Percentiles rank a stretch among this genome's conserved stretches.
phyloP scores from a whole-genome alignment of 2,888 invertebrate genomes.

The Epinotia ramella region DNA sequence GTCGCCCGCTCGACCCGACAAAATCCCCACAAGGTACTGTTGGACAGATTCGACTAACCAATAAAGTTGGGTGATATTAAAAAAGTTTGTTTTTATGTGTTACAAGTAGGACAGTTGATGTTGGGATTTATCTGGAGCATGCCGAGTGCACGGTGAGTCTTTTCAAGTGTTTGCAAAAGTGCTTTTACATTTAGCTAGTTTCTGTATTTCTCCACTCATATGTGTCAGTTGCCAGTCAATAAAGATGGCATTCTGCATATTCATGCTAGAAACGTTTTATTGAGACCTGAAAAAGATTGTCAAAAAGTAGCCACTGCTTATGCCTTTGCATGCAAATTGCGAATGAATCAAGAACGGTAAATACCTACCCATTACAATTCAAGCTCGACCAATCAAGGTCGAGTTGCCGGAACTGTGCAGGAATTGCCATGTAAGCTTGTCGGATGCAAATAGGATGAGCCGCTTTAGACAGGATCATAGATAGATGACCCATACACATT shows the following conservation, averaged over 20 bases:
- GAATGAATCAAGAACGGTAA: too few relatives aligned
- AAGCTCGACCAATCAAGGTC: too few relatives aligned
- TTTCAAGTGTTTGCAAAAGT: conserved; percentile 7
- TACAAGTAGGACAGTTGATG: conserved; percentile 10
- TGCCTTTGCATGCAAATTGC: too few relatives aligned
- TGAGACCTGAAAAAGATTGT: not conserved
- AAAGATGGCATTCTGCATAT: not conserved
- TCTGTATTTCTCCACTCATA: not conserved
- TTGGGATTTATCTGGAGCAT: conserved; percentile 7
- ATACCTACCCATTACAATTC: too few relatives aligned
- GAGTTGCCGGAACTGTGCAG: too few relatives aligned
- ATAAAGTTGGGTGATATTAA: conserved; percentile 52
- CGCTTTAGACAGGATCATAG: too few relatives aligned
- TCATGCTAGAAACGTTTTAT: not conserved
- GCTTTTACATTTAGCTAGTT: not conserved
- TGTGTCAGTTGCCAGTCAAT: not conserved
- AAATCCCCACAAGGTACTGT: conserved; percentile 71
- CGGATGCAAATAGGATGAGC: too few relatives aligned
- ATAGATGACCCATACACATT: too few relatives aligned
- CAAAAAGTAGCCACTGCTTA: not conserved
- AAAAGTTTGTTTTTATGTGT: conserved; percentile 41
- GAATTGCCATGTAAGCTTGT: too few relatives aligned
- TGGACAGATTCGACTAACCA: conserved; percentile 70
- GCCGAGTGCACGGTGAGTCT: not conserved
- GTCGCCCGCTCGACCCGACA: conserved; percentile 60